A percentile compares a stretch with the other conserved stretches of the same genome.
phyloP scores from a whole-genome alignment of 2,797 vertebrate species.

The Crenuchus spilurus region DNA sequence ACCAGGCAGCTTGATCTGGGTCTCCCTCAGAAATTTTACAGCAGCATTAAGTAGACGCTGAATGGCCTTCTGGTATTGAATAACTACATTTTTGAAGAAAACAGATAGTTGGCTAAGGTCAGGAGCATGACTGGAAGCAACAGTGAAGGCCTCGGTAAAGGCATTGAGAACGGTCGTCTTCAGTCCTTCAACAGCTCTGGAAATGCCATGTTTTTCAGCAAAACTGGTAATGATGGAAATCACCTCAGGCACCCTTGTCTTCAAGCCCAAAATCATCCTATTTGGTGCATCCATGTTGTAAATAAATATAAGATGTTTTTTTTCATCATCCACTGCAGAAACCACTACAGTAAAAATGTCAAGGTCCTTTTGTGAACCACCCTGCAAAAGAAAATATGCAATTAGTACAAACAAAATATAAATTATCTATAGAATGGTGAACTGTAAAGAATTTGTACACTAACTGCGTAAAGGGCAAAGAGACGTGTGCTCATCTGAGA shows the following conservation, averaged over 20 bases:
- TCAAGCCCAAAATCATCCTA: conserved; percentile 74
- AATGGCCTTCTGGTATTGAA: conserved; percentile 64
- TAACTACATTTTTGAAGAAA: conserved; percentile 68
- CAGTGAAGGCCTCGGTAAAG: conserved; percentile 66
- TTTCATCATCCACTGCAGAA: conserved; percentile 63
- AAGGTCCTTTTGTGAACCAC: conserved; percentile 77
- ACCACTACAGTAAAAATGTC: conserved; percentile 78
- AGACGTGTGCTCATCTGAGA: conserved; percentile 70
- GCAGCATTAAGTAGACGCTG: conserved; percentile 74
- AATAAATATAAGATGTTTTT: conserved; percentile 72
- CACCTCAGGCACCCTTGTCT: conserved; percentile 75
- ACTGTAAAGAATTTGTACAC: conserved; percentile 48
- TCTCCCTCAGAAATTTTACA: conserved; percentile 78
- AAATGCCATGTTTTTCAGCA: conserved; percentile 74
- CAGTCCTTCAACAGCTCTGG: conserved; percentile 41
- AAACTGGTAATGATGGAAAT: conserved; percentile 70
- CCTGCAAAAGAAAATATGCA: conserved; percentile 69
- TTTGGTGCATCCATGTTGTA: conserved; percentile 79
- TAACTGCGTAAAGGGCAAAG: conserved; percentile 82
- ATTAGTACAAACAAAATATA: not conserved
- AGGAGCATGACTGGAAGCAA: conserved; percentile 61
- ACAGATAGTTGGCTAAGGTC: conserved; percentile 73
- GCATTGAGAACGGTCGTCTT: conserved; percentile 67
- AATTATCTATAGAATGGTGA: not conserved
- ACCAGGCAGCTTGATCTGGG: conserved; percentile 79